Evolutionary conservation across 2,888 invertebrate species (phyloP), one percentile per base, ranked within the genome.

Genomic region (Machimus rusticus): DNA sequence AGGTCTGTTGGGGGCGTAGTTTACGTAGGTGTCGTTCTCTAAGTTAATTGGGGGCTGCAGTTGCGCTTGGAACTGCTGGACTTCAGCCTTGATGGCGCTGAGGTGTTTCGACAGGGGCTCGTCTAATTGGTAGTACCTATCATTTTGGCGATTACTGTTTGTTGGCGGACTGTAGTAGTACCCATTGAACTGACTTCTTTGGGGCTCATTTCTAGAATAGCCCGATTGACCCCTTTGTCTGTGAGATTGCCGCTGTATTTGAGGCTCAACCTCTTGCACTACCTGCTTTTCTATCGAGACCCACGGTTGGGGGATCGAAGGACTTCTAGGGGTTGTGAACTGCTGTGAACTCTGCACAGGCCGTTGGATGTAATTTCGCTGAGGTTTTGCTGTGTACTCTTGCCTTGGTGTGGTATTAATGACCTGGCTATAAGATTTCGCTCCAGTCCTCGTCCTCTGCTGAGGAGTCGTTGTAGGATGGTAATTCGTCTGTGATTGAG

Each of bases 61-160:
- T 93, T 94, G 86, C 95, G 91, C 91, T 95, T 96, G 66, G 95
- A 95, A 1, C 23, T 89, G 90, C 95, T 96, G 90, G 96, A 96
- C 89, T 95, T 94, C 89, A 89, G 77, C 19, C 57, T 79, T 66
- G 46, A 87, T 79, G 12, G 74, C 66, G 46, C n/a, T 46, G 6
- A 87, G 39, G 4, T 86, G 85, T 12, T 77, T 79, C 8, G 88
- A 57, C 14, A 76, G 66, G n/a, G 74, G 55, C 8, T 84, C 84
- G 6, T 88, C 84, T 66, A 86, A 88, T 66, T 87, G 88, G 89
- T 90, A 91, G 87, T 90, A 91, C 6, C 91, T 90, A 87, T 90
- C 90, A 81, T 91, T 91, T 87, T 91, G 91, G 89, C 90, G 82
- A 28, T 43, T 31, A 90, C 88, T 14, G 88, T 89, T 51, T 37